Evolutionary conservation across 2,113 vertebrate genomes (phyloP).

Genomic region (Nycticryphes semicollaris): DNA sequence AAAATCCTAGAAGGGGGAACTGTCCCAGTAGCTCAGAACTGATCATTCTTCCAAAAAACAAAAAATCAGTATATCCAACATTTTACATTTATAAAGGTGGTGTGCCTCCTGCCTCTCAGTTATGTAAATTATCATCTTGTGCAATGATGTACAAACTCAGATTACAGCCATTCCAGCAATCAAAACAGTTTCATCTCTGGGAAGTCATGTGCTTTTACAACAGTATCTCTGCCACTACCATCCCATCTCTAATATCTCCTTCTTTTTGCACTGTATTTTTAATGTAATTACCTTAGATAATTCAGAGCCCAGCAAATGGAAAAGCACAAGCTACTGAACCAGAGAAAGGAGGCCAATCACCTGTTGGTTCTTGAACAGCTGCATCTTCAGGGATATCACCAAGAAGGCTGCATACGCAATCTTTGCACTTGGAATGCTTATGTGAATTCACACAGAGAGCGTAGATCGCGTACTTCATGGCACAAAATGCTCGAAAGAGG

Average conservation of each 20-base stretch:
- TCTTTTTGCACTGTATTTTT: neutral
- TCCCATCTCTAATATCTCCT: neutral
- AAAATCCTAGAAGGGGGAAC: neutral
- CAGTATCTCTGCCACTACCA: neutral
- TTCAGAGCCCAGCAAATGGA: neutral
- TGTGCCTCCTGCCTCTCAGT: neutral
- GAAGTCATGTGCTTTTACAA: neutral
- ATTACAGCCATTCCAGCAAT: neutral
- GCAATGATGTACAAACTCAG: neutral
- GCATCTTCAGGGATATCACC: constrained; percentile 10
- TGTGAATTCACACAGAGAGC: constrained; percentile 88
- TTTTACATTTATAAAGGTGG: neutral
- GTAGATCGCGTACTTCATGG: constrained; percentile 94
- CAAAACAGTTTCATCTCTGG: neutral
- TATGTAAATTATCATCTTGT: neutral
- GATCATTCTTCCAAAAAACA: neutral
- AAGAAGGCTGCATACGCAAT: constrained; percentile 54
- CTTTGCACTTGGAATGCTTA: constrained; percentile 72
- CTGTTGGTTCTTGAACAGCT: neutral
- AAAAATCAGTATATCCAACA: neutral
- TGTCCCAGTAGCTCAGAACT: neutral
- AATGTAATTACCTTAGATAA: neutral
- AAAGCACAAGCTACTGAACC: neutral
- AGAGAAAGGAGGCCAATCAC: constrained; percentile 2
- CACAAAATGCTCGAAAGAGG: constrained; percentile 91